Base-by-base conservation (phyloP, 2,113 vertebrate species). In the Tringa solitaria region DNA sequence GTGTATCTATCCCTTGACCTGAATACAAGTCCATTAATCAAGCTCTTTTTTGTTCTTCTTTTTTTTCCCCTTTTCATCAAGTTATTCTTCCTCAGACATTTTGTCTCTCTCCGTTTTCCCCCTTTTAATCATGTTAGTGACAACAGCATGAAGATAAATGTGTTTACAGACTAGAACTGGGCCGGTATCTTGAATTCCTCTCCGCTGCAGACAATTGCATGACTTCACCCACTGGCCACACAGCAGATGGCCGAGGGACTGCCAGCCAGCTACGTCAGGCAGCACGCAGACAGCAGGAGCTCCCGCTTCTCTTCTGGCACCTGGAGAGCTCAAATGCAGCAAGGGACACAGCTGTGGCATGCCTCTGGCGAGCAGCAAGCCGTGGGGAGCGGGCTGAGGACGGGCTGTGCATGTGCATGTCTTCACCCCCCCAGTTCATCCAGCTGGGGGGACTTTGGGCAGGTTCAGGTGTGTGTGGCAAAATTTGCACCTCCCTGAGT, bases 141-240 rank as follows among this genome's bases (percentile, higher is more conserved):
- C 85, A 81, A 54, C 69, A 85, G 73, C 50, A 39, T 41, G 67
- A 94, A 97, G 87, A 97, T 90, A 89, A 83, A 96, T 92, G 87
- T 79, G 59, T 93, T 95, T 94, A 83, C 89, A 87, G 73, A 61
- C 76, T 39, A 50, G 79, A 87, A 54, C 26, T 80, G 94, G 76
- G 79, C 61, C 87, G 57, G 39, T 83, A 75, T 85, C 79, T 94
- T 51, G 56, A 54, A 95, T 86, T 95, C 82, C 43, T 93, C 67
- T 78, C 51, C 0, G 0, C 74, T 93, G 81, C 75, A 94, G 91
- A 84, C 75, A 90, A 59, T 82, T 76, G 61, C 56, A 72, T 96
- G 81, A 90, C 93, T 93, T 97, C 89, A 97, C 37, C 30, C 43
- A 53, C 79, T 26, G 43, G 65, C 83, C 61, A 77, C 45, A 39